Percentiles rank a stretch among this genome's conserved stretches.
Evolutionary conservation across 2,113 vertebrate species (phyloP).

Genomic region (Ceyx melanurus): DNA sequence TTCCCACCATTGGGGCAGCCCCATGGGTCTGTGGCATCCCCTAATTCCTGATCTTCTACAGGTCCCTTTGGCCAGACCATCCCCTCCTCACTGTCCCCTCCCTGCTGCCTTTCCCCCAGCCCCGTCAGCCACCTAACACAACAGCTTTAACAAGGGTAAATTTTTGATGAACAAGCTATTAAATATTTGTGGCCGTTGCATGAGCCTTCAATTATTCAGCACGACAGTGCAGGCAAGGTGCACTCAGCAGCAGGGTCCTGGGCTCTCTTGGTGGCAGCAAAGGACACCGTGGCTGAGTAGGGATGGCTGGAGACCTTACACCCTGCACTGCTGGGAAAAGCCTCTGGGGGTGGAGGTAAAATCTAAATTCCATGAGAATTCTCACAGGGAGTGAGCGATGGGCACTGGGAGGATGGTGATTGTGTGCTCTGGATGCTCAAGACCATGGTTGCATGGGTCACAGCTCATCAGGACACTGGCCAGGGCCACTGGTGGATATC

Average conservation of each 20-base stretch:
- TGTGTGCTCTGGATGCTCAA: not conserved
- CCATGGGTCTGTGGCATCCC: not conserved
- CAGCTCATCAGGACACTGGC: not conserved
- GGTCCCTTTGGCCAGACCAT: not conserved
- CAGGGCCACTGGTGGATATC: no score
- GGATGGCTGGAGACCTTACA: not conserved
- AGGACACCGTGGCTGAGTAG: not conserved
- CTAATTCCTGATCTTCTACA: not conserved
- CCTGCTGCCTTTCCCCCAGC: not conserved
- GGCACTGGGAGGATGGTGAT: rapidly evolving
- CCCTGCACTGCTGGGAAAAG: not conserved
- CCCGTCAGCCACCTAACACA: not conserved
- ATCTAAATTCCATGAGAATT: not conserved
- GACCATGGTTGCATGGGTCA: not conserved
- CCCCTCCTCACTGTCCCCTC: not conserved
- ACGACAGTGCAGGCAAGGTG: not conserved
- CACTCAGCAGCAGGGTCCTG: not conserved
- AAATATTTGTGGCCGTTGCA: conserved; percentile 56
- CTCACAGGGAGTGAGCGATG: not conserved
- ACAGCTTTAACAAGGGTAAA: conserved; percentile 18
- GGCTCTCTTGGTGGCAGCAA: not conserved
- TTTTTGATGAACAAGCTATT: conserved; percentile 62
- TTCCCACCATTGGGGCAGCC: not conserved
- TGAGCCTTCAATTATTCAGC: conserved; percentile 51
- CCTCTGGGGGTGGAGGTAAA: not conserved